Base-by-base conservation (phyloP, 2,888 invertebrate genomes). In the Perizoma flavofasciatum region DNA sequence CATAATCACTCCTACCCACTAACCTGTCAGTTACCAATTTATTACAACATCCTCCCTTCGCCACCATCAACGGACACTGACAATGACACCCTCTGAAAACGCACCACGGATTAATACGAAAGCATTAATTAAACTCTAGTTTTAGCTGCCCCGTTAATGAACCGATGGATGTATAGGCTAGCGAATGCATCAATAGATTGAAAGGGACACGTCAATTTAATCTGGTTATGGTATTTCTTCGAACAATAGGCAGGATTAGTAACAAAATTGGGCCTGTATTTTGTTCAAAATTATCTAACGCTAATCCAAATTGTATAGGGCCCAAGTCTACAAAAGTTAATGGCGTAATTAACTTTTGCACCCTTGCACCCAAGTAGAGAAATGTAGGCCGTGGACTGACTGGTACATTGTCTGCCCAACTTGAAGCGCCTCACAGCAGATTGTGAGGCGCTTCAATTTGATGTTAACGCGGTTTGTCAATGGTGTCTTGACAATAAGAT, bases 91-190 rank as follows among this genome's bases (percentile, higher is more conserved):
- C 75, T 70, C 73, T 69, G 75, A 69, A 77, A 75, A 75, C 78
- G 73, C 74, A 75, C 74, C 75, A 59, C 67, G 73, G 73, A 75
- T 80, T 79, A 80, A 79, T 76, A 72, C 74, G 61, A 68, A 68
- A 72, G 74, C 76, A 75, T 78, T 83, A 79, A 82, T 81, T 81
- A 81, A 82, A 77, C 72, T 70, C 45, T 40, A 60, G 41, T 32
- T 32, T 22, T 49, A 43, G 41, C 7, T 6, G 22, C 22, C 48
- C 10, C 37, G 41, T 57, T 47, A 61, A 53, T 53, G 43, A 22
- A 41, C 33, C 32, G 8, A 9, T 55, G 11, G 45, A 48, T 43
- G 49, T 40, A 51, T 47, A 47, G 6, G 39, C 43, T 43, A 11
- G 34, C 45, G 45, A 58, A 53, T 53, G 59, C 49, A 51, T 10